A percentile compares a stretch with the other conserved stretches of the same genome.
Evolutionary conservation across 2,888 invertebrate genomes (phyloP).

Genomic region (Idaea straminata): DNA sequence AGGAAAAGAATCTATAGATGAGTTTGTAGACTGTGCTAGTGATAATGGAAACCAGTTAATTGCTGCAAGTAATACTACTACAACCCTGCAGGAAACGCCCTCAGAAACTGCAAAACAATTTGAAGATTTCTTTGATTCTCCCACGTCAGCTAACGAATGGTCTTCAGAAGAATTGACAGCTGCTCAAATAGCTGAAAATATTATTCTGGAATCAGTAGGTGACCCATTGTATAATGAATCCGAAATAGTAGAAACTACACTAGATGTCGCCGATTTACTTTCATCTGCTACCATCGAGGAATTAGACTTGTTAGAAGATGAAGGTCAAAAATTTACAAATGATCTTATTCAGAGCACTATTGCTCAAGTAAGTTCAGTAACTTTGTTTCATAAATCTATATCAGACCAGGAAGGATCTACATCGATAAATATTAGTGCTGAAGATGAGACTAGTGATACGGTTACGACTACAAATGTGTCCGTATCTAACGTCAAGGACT

Average conservation of each 20-base stretch:
- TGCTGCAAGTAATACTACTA: not conserved
- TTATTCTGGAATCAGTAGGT: not conserved
- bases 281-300: not conserved
- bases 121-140: conserved; percentile 9
- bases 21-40: conserved; percentile 14
- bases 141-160: conserved; percentile 5
- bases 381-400: too few relatives aligned
- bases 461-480: too few relatives aligned
- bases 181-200: conserved; percentile 4
- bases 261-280: not conserved
- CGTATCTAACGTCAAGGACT: too few relatives aligned
- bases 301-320: not conserved
- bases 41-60: conserved; percentile 2
- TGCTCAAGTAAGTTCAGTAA: too few relatives aligned
- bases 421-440: too few relatives aligned
- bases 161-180: not conserved
- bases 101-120: conserved; percentile 5
- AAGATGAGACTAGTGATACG: too few relatives aligned
- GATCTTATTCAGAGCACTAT: not conserved
- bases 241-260: not conserved
- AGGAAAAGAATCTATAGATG: conserved; percentile 6
- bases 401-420: too few relatives aligned
- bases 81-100: not conserved
- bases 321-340: not conserved
- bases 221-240: not conserved